Percentiles rank a stretch among this genome's conserved stretches.
phyloP scores from a whole-genome alignment of 2,797 vertebrate genomes.

The Chanos chanos region DNA sequence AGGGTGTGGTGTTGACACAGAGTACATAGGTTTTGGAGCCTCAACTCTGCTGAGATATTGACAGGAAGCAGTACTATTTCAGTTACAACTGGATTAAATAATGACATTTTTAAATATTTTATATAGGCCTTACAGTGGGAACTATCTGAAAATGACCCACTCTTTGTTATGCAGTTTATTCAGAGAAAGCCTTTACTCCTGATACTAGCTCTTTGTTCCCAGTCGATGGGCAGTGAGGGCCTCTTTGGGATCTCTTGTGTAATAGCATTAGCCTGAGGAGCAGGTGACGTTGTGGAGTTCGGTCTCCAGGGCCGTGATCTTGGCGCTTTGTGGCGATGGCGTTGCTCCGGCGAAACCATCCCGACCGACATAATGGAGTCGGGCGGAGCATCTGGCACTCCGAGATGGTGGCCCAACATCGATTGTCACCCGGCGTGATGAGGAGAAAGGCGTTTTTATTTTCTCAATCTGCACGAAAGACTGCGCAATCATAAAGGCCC shows the following conservation, averaged over 20 bases:
- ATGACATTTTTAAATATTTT: too few relatives aligned
- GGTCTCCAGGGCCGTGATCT: conserved; percentile 56
- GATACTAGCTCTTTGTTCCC: conserved; percentile 32
- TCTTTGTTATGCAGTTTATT: not conserved
- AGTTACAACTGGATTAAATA: too few relatives aligned
- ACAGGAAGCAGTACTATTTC: too few relatives aligned
- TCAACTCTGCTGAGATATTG: too few relatives aligned
- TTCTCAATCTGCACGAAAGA: conserved; percentile 69
- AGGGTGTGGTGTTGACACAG: too few relatives aligned
- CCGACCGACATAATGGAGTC: conserved; percentile 71
- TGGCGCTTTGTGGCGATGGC: conserved; percentile 69
- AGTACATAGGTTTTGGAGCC: too few relatives aligned
- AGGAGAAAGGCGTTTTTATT: conserved; percentile 72
- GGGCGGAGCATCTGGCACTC: conserved; percentile 85
- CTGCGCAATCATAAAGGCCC: conserved; percentile 81
- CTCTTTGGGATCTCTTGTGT: conserved; percentile 24
- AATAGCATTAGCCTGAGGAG: conserved; percentile 45
- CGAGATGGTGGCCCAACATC: conserved; percentile 58
- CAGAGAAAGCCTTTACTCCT: not conserved
- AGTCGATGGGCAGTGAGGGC: conserved; percentile 20
- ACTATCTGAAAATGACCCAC: not conserved
- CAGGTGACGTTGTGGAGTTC: conserved; percentile 45
- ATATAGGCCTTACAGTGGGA: too few relatives aligned
- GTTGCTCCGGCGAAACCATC: conserved; percentile 71
- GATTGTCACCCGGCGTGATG: conserved; percentile 64